A percentile compares a stretch with the other conserved stretches of the same genome.
phyloP scores from a whole-genome alignment of 2,113 vertebrate genomes.

The Pluvianellus socialis region DNA sequence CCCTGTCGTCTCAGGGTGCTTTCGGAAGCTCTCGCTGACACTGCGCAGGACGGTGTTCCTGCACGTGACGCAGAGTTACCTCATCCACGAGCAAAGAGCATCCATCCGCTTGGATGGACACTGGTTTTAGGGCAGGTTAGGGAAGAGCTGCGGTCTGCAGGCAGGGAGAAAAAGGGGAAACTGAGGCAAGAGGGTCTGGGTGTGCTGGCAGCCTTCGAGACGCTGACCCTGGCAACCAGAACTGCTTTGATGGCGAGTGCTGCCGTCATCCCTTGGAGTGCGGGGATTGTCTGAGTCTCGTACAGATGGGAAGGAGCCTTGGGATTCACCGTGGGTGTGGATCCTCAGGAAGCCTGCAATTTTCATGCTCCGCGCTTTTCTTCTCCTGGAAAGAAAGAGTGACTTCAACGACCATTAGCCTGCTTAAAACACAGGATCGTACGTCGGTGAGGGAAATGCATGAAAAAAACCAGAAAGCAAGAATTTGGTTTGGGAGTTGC shows the following conservation, averaged over 20 bases:
- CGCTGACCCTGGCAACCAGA: not conserved
- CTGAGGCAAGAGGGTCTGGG: not conserved
- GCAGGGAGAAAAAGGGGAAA: not conserved
- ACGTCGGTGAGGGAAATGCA: not conserved
- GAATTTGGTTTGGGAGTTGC: not conserved
- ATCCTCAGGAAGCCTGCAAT: not conserved
- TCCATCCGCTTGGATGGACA: accelerated
- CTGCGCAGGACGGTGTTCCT: not conserved
- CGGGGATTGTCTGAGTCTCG: accelerated
- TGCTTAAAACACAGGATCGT: accelerated
- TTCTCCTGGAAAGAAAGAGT: not conserved
- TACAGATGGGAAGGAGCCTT: accelerated
- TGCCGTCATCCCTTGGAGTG: accelerated
- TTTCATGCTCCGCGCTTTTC: not conserved
- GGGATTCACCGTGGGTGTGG: not conserved
- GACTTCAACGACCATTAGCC: not conserved
- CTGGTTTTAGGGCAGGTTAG: not conserved
- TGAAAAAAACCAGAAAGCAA: not conserved
- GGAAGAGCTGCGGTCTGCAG: not conserved
- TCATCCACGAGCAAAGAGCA: accelerated
- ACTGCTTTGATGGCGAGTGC: not conserved
- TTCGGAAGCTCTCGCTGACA: not conserved
- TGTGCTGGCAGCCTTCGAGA: not conserved
- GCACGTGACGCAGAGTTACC: too few relatives aligned
- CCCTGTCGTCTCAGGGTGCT: accelerated